Conservation (phyloP, 1,140 invertebrate genomes). For the Centruroides sculpturatus region DNA sequence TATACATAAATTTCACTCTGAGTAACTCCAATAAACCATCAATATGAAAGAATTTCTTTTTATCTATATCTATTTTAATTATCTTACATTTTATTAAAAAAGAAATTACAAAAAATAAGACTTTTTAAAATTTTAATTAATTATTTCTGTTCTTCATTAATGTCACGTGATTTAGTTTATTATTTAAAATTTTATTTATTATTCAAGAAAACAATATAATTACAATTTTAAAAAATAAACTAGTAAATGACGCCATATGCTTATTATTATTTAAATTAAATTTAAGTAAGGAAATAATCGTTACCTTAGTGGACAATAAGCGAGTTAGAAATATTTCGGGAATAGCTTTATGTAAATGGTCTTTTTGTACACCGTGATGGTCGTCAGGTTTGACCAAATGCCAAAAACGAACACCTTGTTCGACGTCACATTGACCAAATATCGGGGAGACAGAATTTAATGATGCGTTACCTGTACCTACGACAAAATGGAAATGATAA, state of each 20-base stretch:
- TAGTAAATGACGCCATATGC: too few species aligned
- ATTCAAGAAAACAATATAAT: too few species aligned
- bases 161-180: background rate
- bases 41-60: background rate
- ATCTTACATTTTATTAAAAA: background rate
- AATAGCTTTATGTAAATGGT: conserved; percentile 53
- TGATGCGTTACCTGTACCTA: conserved; percentile 12
- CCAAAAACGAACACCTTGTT: conserved; percentile 14
- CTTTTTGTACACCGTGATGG: conserved; percentile 20
- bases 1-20: too few species aligned
- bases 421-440: conserved; percentile 8
- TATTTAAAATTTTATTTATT: too few species aligned
- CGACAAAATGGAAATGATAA: background rate
- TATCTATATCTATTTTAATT: background rate
- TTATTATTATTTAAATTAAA: too few species aligned
- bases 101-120: background rate
- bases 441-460: conserved; percentile 12
- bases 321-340: conserved; percentile 90
- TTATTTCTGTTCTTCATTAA: background rate
- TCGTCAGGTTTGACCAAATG: conserved; percentile 17
- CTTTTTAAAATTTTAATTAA: background rate
- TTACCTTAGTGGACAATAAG: conserved; percentile 65
- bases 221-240: too few species aligned
- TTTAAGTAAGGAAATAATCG: background rate
- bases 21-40: too few species aligned